These are phyloP conservation scores for Antennarius maculatus DNA, from an alignment of 2,797 vertebrate genomes.

Conservation along the genomic window DNA sequence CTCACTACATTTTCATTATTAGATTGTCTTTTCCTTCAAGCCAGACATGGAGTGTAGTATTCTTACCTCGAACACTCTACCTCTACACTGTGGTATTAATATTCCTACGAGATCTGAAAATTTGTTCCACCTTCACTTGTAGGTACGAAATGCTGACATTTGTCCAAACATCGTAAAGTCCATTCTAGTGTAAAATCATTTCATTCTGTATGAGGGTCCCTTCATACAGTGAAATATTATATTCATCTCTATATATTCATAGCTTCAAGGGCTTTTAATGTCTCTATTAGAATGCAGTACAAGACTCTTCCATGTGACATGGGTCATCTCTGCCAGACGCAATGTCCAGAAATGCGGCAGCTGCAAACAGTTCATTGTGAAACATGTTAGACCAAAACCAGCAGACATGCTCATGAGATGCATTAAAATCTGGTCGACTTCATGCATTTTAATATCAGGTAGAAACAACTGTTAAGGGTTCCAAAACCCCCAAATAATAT, in stretches of 20 bases:
- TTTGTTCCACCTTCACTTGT: background rate
- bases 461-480: background rate
- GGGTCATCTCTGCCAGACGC: slow-evolving; percentile 24
- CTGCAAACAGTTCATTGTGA: background rate
- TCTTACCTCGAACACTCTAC: background rate
- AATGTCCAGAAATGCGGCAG: background rate
- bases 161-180: slow-evolving; percentile 16
- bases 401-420: background rate
- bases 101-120: background rate
- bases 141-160: background rate
- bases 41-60: too few species aligned
- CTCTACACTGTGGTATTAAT: background rate
- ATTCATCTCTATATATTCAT: slow-evolving; percentile 1
- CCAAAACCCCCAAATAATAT: too few species aligned
- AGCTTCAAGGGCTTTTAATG: slow-evolving; percentile 41
- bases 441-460: background rate
- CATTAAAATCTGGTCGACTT: background rate
- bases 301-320: slow-evolving; percentile 16
- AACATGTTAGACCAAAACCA: background rate
- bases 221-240: background rate
- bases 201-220: background rate
- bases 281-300: slow-evolving; percentile 50
- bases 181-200: slow-evolving; percentile 2
- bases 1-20: too few species aligned
- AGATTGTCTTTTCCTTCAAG: too few species aligned